Evolutionary conservation across 1,140 invertebrate genomes (phyloP), one percentile per base, ranked within the genome.

Genomic region (Philotrypesis tridentata): DNA sequence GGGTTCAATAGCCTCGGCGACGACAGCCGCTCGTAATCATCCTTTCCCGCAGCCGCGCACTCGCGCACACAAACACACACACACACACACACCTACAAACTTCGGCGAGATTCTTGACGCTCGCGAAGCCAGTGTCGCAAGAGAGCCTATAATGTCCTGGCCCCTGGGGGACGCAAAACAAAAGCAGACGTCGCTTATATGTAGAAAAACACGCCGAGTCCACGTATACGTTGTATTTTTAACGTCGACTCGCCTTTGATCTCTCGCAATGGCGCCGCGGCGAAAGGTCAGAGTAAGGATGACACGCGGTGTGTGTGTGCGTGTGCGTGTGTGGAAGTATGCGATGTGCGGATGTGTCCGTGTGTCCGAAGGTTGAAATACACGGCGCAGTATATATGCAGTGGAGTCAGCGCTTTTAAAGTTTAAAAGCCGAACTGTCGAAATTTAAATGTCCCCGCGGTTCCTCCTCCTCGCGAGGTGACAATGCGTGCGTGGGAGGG

Each of bases 401-500:
- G 29, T 21, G 37, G 25, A 71, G 48, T 80, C 78, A 73, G 79
- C 71, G 71, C 23, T 74, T 80, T 31, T 73, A 67, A 80, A 80
- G 73, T 37, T 80, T 80, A 74, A 80, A 80, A 80, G 67, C 71
- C 27, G n/a, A 25, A 55, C 72, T 80, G 79, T 80, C 60, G 79
- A 80, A 74, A 80, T 80, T 80, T 80, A 80, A 80, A 80, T 80
- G 71, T 61, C 79, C 60, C 48, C 48, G 48, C 21, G 2, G 48
- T n/a, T 55, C 17, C n/a, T 6, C 48, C 48, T 14, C 9, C 9
- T 37, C 3, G 33, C 33, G 48, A 55, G 48, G 48, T 55, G 48
- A 5, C 3, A n/a, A 17, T 55, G 48, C n/a, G 17, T 7, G 48
- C 7, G 48, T 21, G 48, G 1, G 21, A 3, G 21, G 7, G 48